These are phyloP conservation scores for Xanthorhoe designata DNA, from an alignment of 2,888 invertebrate species.

Conservation along the genomic window DNA sequence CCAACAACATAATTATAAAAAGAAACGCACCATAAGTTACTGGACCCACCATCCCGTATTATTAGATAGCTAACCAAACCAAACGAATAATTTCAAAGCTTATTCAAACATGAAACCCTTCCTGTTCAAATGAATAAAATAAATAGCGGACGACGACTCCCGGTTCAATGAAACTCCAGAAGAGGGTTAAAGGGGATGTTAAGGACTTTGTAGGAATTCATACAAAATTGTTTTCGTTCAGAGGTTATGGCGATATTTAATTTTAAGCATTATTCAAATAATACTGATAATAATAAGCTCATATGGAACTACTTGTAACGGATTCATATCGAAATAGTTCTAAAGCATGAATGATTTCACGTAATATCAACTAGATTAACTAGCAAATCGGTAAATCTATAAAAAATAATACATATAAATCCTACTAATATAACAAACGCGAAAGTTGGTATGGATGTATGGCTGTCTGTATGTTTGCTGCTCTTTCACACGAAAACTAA, in stretches of 20 bases:
- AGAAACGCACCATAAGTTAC: too few species aligned
- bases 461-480: too few species aligned
- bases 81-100: slow-evolving; percentile 12
- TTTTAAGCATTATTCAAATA: neutral
- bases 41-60: neutral
- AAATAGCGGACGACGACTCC: slow-evolving; percentile 20
- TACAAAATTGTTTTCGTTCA: neutral
- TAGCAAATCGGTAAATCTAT: too few species aligned
- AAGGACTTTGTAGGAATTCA: slow-evolving; percentile 3
- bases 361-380: too few species aligned
- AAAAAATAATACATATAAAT: too few species aligned
- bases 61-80: neutral
- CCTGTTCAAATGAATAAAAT: slow-evolving; percentile 26
- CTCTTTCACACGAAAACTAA: too few species aligned
- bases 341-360: too few species aligned
- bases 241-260: neutral
- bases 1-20: too few species aligned
- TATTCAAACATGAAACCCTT: slow-evolving; percentile 22
- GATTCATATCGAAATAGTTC: neutral
- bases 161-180: slow-evolving; percentile 14
- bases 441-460: too few species aligned
- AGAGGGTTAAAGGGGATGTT: slow-evolving; percentile 4
- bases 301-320: too few species aligned
- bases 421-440: too few species aligned
- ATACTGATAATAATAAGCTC: neutral